Conservation (phyloP, 2,888 invertebrate species). For the Plebejus melissa region DNA sequence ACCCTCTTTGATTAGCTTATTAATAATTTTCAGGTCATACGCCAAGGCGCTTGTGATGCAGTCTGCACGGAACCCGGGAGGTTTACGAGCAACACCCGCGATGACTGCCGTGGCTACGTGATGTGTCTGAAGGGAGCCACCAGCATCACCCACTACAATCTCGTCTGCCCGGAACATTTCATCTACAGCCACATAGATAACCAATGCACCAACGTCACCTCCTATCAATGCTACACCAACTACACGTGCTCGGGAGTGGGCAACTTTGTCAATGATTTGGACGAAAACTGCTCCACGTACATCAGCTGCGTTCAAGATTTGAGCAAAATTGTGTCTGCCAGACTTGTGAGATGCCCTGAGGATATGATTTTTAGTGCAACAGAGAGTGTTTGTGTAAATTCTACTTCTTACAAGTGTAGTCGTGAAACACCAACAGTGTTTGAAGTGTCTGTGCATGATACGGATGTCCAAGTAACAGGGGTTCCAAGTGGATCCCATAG, state of each 20-base stretch:
- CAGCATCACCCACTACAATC: slow-evolving; percentile 53
- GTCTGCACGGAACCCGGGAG: slow-evolving; percentile 55
- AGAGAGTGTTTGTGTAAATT: slow-evolving; percentile 48
- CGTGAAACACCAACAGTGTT: slow-evolving; percentile 33
- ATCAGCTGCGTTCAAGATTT: slow-evolving; percentile 55
- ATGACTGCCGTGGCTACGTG: slow-evolving; percentile 61
- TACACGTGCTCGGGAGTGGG: slow-evolving; percentile 52
- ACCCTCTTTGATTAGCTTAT: not conserved
- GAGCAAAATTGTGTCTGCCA: slow-evolving; percentile 49
- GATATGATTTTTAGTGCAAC: slow-evolving; percentile 46
- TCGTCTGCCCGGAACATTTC: slow-evolving; percentile 57
- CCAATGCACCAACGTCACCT: slow-evolving; percentile 60
- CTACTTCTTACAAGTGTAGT: slow-evolving; percentile 45
- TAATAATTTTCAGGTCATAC: slow-evolving; percentile 54
- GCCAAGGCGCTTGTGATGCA: slow-evolving; percentile 44
- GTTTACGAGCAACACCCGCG: slow-evolving; percentile 54
- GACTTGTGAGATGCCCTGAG: slow-evolving; percentile 51
- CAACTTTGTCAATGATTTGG: slow-evolving; percentile 43
- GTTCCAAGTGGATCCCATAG: not conserved
- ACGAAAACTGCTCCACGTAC: slow-evolving; percentile 49
- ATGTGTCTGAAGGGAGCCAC: slow-evolving; percentile 54
- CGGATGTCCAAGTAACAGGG: slow-evolving; percentile 15
- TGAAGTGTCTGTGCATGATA: slow-evolving; percentile 33
- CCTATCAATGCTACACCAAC: slow-evolving; percentile 53
- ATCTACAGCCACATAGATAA: slow-evolving; percentile 58